phyloP scores from a whole-genome alignment of 2,888 invertebrate species.

The Phorcus lineatus region DNA sequence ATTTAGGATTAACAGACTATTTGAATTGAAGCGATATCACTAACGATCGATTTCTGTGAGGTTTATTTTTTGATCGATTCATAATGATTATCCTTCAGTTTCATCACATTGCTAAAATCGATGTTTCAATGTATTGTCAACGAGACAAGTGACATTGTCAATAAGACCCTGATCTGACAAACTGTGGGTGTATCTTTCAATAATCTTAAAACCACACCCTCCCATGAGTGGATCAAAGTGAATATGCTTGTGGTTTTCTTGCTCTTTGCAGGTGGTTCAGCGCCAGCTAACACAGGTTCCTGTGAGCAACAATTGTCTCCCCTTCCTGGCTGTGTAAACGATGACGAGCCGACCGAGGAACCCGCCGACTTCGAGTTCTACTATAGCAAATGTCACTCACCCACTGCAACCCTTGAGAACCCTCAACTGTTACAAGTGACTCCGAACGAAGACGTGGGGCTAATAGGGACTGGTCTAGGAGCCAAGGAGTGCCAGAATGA shows the following conservation, averaged over 20 bases:
- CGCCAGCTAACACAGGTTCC: conserved; percentile 38
- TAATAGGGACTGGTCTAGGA: conserved; percentile 53
- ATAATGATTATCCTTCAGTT: too few relatives aligned
- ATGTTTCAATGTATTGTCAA: too few relatives aligned
- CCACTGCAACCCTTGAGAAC: conserved; percentile 40
- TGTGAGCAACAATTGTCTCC: conserved; percentile 41
- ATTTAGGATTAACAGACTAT: too few relatives aligned
- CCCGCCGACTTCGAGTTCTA: conserved; percentile 49
- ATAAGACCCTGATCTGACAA: too few relatives aligned
- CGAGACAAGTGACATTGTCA: too few relatives aligned
- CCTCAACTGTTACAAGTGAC: conserved; percentile 46
- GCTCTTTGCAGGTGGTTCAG: conserved; percentile 42
- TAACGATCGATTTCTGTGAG: too few relatives aligned
- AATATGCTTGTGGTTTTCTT: neutral
- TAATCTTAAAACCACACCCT: too few relatives aligned
- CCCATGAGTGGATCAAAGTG: neutral
- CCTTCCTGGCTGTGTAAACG: conserved; percentile 44
- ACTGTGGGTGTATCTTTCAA: too few relatives aligned
- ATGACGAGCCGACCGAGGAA: conserved; percentile 33
- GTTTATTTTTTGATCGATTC: too few relatives aligned
- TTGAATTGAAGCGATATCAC: too few relatives aligned
- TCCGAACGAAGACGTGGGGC: conserved; percentile 42
- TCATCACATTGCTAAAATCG: too few relatives aligned
- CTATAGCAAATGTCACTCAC: conserved; percentile 52
- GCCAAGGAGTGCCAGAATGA: conserved; percentile 55